These are phyloP conservation scores for Cataglyphis rosenhaueri DNA, from an alignment of 2,888 invertebrate genomes.

Conservation along the genomic window DNA sequence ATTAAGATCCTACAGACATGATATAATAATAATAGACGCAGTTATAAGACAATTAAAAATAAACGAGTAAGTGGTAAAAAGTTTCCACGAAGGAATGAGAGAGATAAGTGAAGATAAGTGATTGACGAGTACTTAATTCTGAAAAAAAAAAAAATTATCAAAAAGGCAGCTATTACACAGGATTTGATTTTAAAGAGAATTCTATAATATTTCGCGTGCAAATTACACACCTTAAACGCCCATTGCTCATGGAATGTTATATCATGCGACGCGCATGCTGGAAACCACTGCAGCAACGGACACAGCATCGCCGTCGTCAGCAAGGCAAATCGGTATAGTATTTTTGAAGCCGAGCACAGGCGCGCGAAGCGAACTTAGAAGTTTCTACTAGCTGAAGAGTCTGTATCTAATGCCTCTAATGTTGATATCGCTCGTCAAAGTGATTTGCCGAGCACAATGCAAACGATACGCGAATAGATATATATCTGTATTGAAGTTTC, in stretches of 20 bases:
- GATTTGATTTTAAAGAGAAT: not conserved
- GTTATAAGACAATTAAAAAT: not conserved
- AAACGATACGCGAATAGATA: not conserved
- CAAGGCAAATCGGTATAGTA: not conserved
- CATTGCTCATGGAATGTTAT: not conserved
- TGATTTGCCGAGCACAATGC: not conserved
- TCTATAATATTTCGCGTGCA: conserved; percentile 1
- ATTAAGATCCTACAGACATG: not conserved
- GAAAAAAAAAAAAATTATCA: not conserved
- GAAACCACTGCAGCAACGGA: not conserved
- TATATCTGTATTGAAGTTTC: not conserved
- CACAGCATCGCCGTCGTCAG: not conserved
- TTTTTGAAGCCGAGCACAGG: not conserved
- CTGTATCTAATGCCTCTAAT: not conserved
- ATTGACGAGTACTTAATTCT: not conserved
- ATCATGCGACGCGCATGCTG: not conserved
- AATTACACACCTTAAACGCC: not conserved
- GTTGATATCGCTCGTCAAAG: not conserved
- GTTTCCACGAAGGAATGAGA: not conserved
- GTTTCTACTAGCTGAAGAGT: not conserved
- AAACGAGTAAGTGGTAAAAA: not conserved
- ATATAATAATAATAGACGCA: conserved; percentile 3
- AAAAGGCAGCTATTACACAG: not conserved
- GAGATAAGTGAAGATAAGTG: not conserved
- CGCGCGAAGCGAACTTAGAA: not conserved